Percentiles rank a stretch among this genome's conserved stretches.
Conservation (phyloP, 2,888 invertebrate genomes). For the Andrena bucephala region DNA sequence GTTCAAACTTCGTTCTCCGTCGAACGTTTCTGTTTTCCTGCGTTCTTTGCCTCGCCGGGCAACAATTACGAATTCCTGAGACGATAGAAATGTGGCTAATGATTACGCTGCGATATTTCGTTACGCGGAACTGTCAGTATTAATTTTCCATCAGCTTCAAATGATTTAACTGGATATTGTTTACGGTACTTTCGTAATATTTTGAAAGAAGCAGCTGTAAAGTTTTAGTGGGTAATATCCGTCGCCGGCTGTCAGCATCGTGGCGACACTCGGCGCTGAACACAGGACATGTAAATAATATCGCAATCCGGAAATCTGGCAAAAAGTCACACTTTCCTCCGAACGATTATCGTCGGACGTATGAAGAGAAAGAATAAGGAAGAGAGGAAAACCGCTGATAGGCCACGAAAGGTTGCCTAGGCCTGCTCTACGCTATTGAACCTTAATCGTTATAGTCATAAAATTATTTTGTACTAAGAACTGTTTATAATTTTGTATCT, state of each 20-base stretch:
- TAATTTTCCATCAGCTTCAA: slow-evolving; percentile 12
- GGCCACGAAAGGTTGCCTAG: slow-evolving; percentile 62
- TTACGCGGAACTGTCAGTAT: slow-evolving; percentile 29
- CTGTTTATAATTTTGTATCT: slow-evolving; percentile 84
- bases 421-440: slow-evolving; percentile 77
- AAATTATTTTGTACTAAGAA: slow-evolving; percentile 82
- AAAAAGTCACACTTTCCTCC: slow-evolving; percentile 20
- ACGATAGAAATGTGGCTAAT: neutral
- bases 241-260: neutral
- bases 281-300: slow-evolving; percentile 48
- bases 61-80: neutral
- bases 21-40: neutral
- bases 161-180: neutral
- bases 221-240: slow-evolving; percentile 1
- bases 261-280: neutral
- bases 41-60: slow-evolving; percentile 6
- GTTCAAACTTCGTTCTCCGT: neutral
- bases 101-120: neutral
- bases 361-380: neutral
- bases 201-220: neutral
- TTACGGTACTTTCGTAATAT: too few relatives aligned
- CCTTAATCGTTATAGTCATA: slow-evolving; percentile 81
- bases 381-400: slow-evolving; percentile 40
- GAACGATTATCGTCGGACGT: slow-evolving; percentile 25
- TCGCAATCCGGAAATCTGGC: neutral